A percentile compares a stretch with the other conserved stretches of the same genome.
phyloP scores from a whole-genome alignment of 2,888 invertebrate species.

The Acleris holmiana region DNA sequence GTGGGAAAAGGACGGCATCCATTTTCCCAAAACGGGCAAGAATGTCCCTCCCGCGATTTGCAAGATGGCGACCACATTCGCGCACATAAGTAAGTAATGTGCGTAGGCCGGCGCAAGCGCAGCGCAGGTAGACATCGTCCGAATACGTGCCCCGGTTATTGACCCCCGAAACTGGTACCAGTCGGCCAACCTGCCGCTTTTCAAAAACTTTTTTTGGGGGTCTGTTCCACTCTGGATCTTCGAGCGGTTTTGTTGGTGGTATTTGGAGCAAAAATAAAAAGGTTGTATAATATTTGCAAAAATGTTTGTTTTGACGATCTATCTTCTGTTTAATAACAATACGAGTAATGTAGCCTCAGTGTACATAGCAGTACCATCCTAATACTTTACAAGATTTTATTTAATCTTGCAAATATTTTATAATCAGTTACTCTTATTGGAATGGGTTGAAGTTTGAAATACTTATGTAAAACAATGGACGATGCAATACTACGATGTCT shows the following conservation, averaged over 20 bases:
- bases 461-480: too few relatives aligned
- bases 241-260: constrained; percentile 24
- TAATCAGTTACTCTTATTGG: too few relatives aligned
- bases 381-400: too few relatives aligned
- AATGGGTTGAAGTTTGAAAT: too few relatives aligned
- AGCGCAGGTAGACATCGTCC: constrained; percentile 43
- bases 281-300: neutral
- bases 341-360: too few relatives aligned
- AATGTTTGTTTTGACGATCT: neutral
- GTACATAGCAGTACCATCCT: too few relatives aligned
- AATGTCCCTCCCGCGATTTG: constrained; percentile 18
- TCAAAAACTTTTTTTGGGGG: constrained; percentile 32
- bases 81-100: constrained; percentile 28
- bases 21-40: constrained; percentile 1
- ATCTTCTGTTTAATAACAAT: neutral
- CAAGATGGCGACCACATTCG: constrained; percentile 36
- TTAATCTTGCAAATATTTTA: too few relatives aligned
- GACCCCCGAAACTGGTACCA: constrained; percentile 66
- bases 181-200: constrained; percentile 38
- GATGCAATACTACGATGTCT: too few relatives aligned
- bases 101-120: constrained; percentile 30
- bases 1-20: neutral
- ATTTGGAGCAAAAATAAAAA: constrained; percentile 16
- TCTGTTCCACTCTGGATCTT: constrained; percentile 34
- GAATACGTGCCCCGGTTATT: constrained; percentile 77